Evolutionary conservation across 2,113 vertebrate genomes (phyloP).

Genomic region (Nesogale talazaci): DNA sequence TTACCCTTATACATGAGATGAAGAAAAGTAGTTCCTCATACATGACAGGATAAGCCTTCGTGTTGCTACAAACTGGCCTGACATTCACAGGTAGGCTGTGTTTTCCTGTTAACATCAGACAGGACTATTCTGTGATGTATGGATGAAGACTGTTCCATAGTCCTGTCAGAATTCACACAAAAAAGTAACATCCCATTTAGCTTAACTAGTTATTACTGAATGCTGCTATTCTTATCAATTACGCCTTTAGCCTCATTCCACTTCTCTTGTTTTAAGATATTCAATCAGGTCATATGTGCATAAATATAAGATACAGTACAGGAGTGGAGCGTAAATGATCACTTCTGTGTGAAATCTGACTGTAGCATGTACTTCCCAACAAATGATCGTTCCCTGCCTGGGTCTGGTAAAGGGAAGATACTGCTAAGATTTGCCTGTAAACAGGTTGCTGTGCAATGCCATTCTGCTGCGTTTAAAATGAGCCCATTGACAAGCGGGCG

Average conservation of each 20-base stretch:
- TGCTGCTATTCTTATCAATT: slow-evolving; percentile 11
- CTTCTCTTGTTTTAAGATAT: neutral
- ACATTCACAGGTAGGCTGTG: neutral
- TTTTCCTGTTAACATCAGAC: neutral
- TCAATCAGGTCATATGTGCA: neutral
- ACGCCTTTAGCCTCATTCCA: slow-evolving; percentile 8
- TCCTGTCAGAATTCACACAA: slow-evolving; percentile 6
- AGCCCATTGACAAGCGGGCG: too few relatives aligned
- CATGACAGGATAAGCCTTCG: neutral
- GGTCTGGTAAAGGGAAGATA: too few relatives aligned
- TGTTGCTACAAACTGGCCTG: neutral
- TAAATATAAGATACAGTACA: too few relatives aligned
- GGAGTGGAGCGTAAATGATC: too few relatives aligned
- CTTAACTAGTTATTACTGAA: too few relatives aligned
- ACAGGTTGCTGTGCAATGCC: too few relatives aligned
- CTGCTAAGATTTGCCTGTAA: too few relatives aligned
- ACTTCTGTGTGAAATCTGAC: too few relatives aligned
- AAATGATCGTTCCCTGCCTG: too few relatives aligned
- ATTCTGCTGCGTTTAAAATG: too few relatives aligned
- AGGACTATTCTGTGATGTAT: too few relatives aligned
- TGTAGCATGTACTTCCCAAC: too few relatives aligned
- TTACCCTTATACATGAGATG: neutral
- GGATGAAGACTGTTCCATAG: neutral
- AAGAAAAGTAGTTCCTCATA: neutral
- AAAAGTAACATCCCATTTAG: neutral